Evolutionary conservation across 2,888 invertebrate genomes (phyloP).

Genomic region (Embidobia sp.): DNA sequence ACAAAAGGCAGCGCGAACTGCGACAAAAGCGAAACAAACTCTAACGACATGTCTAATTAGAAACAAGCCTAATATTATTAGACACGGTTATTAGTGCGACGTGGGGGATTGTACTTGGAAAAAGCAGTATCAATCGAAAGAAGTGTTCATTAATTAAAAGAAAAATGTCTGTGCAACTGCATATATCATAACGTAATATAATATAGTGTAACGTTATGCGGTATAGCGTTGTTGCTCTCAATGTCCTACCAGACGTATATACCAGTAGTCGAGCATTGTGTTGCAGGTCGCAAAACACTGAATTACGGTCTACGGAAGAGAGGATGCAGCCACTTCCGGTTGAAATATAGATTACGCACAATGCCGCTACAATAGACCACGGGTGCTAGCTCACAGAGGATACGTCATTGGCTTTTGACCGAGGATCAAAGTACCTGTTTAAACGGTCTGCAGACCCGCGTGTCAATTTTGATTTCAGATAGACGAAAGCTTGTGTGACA

Average conservation of each 20-base stretch:
- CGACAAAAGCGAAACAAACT: no score
- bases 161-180: conserved; percentile 33
- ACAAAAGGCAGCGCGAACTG: no score
- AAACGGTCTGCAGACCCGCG: conserved; percentile 66
- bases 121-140: not conserved
- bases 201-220: conserved; percentile 71
- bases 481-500: conserved; percentile 36
- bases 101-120: no score
- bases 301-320: conserved; percentile 80
- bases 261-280: conserved; percentile 66
- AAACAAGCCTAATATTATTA: not conserved
- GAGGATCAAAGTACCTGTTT: conserved; percentile 76
- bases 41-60: not conserved
- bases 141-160: conserved; percentile 27
- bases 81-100: not conserved
- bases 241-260: conserved; percentile 62
- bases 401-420: conserved; percentile 75
- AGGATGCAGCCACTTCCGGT: conserved; percentile 80
- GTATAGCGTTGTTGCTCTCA: conserved; percentile 64
- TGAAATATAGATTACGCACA: conserved; percentile 81
- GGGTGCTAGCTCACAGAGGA: conserved; percentile 68
- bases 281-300: conserved; percentile 77
- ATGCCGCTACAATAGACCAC: conserved; percentile 79
- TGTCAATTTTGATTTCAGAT: conserved; percentile 58
- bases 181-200: conserved; percentile 64